Evolutionary conservation across 2,113 vertebrate genomes (phyloP).

Genomic region (Ctenodactylus gundi): DNA sequence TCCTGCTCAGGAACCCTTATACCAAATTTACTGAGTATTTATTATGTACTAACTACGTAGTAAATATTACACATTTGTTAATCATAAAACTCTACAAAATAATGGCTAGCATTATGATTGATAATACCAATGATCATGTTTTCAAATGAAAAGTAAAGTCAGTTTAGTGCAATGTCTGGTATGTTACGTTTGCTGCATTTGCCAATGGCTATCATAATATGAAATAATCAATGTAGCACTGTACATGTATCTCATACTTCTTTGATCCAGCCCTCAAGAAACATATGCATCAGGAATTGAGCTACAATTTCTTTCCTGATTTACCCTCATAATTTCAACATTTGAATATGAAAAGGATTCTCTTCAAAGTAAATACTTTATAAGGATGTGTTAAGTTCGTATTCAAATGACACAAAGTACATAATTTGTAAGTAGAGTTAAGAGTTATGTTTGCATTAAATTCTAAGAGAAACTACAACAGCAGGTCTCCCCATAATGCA

Average conservation of each 20-base stretch:
- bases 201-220: background rate
- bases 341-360: background rate
- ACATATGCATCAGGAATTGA: background rate
- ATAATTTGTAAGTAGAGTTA: background rate
- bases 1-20: background rate
- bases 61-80: background rate
- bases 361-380: background rate
- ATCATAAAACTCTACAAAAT: background rate
- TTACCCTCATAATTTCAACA: background rate
- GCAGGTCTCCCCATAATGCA: background rate
- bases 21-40: background rate
- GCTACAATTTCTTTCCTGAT: background rate
- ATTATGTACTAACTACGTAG: background rate
- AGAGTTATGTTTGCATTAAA: slow-evolving; percentile 21
- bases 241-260: background rate
- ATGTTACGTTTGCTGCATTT: background rate
- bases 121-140: background rate
- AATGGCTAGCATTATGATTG: background rate
- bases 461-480: background rate
- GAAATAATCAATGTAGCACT: background rate
- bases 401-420: slow-evolving; percentile 6
- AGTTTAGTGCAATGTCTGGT: background rate
- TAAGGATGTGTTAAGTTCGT: background rate
- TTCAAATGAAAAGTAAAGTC: slow-evolving; percentile 20
- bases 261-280: background rate